These are phyloP conservation scores for Antedon bifida DNA, from an alignment of 35 echinoderm and acorn worm species.

Conservation along the genomic window DNA sequence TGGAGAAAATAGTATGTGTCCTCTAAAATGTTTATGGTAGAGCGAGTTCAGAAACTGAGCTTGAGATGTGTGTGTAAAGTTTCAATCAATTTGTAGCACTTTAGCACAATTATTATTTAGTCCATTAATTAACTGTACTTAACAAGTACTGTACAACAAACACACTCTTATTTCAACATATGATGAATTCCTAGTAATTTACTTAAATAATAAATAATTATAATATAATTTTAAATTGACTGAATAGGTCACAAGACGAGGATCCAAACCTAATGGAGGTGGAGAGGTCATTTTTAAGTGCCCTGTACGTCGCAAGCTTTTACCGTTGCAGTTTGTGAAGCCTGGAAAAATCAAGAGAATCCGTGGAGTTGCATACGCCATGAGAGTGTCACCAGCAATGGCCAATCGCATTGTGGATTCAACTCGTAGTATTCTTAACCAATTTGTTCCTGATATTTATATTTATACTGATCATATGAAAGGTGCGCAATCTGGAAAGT, in stretches of 20 bases:
- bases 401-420: constrained; percentile 81
- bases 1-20: too few relatives aligned
- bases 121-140: too few relatives aligned
- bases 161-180: too few relatives aligned
- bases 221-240: background rate
- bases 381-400: constrained; percentile 77
- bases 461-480: constrained; percentile 96
- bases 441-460: constrained; percentile 94
- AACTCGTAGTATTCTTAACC: constrained; percentile 61
- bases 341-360: constrained; percentile 87
- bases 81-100: too few relatives aligned
- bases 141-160: too few relatives aligned
- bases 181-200: too few relatives aligned
- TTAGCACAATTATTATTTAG: too few relatives aligned
- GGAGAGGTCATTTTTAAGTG: constrained; percentile 87
- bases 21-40: too few relatives aligned
- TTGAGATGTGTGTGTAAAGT: too few relatives aligned
- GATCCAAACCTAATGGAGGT: constrained; percentile 71
- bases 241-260: constrained; percentile 48
- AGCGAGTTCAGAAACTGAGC: too few relatives aligned
- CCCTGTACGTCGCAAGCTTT: constrained; percentile 55
- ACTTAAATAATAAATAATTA: too few relatives aligned
- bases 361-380: constrained; percentile 82
- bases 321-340: constrained; percentile 55
- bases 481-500: constrained; percentile 89